phyloP scores from a whole-genome alignment of 2,797 vertebrate genomes.

The Hippocampus kuda region DNA sequence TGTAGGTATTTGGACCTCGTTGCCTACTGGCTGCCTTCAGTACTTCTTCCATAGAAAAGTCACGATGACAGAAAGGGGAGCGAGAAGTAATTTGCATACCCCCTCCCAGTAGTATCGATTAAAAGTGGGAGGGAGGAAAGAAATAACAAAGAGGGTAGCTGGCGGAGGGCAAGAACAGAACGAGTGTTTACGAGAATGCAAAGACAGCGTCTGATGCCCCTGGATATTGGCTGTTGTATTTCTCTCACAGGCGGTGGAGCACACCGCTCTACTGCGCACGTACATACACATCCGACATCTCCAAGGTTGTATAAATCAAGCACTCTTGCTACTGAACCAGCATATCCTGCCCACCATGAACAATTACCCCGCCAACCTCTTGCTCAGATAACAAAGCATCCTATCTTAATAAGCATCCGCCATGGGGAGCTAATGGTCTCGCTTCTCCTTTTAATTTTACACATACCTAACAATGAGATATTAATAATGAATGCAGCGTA shows the following conservation, averaged over 20 bases:
- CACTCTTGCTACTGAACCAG: slow-evolving; percentile 58
- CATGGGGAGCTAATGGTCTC: slow-evolving; percentile 74
- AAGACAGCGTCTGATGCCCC: slow-evolving; percentile 45
- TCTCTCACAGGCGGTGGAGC: slow-evolving; percentile 55
- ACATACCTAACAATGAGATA: slow-evolving; percentile 78
- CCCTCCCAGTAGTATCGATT: slow-evolving; percentile 32
- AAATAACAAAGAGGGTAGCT: slow-evolving; percentile 8
- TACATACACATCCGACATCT: slow-evolving; percentile 46
- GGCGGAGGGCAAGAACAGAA: slow-evolving; percentile 31
- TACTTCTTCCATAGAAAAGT: slow-evolving; percentile 7
- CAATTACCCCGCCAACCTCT: slow-evolving; percentile 64
- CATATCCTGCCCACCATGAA: slow-evolving; percentile 60
- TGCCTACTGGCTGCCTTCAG: neutral
- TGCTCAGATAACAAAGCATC: slow-evolving; percentile 69
- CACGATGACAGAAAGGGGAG: slow-evolving; percentile 32
- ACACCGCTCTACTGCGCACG: slow-evolving; percentile 49
- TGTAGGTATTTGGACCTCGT: neutral
- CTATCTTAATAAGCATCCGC: slow-evolving; percentile 74
- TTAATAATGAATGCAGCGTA: slow-evolving; percentile 79
- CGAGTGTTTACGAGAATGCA: slow-evolving; percentile 38
- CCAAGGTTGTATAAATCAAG: slow-evolving; percentile 65
- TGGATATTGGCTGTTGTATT: slow-evolving; percentile 47
- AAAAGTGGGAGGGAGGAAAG: slow-evolving; percentile 21
- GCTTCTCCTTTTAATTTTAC: slow-evolving; percentile 76
- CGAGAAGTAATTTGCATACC: slow-evolving; percentile 47